Base-by-base conservation (phyloP, 2,888 invertebrate species). In the Epinotia brunnichana region DNA sequence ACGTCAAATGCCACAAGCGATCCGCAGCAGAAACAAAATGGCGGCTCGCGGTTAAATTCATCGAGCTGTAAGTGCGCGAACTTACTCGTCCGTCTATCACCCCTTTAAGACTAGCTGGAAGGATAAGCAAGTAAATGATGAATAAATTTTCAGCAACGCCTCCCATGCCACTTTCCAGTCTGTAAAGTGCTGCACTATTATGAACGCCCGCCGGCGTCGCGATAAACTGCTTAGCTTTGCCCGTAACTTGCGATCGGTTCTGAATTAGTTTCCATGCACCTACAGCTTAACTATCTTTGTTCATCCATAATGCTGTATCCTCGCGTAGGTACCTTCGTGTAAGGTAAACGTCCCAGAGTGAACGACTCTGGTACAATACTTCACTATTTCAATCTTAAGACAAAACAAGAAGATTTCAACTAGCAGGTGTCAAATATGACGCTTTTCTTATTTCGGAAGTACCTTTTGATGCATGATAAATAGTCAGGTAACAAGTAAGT, bases 221-320 rank as follows among this genome's bases (percentile, higher is more conserved):
- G 68, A 61, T 73, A 69, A 69, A 73, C 73, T 69, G 62, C n/a
- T 69, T 68, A 68, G 62, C 67, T 56, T 53, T 48, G 73, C 29
- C 57, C 68, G 51, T 73, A 73, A 73, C 62, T 73, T 69, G 39
- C 68, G 68, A 68, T 69, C 48, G 68, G 68, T 57, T 72, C 39
- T 61, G 35, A 73, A 69, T 73, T 68, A 63, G 57, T 73, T 69
- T 19, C 56, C 53, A 53, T 69, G 29, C 54, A 44, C 61, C 24
- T 62, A 61, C 48, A 24, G 62, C 44, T 61, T 10, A 39, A 17
- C 21, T 59, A 29, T 29, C 60, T 41, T 44, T 15, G 48, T 62
- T 48, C 41, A 17, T 53, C 53, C 53, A n/a, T 53, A 53, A 17
- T 17, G 15, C n/a, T n/a, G 17, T 19, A 17, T 4, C 53, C 7